Base-by-base conservation (phyloP, 2,113 vertebrate species). In the Trachemys scripta region DNA sequence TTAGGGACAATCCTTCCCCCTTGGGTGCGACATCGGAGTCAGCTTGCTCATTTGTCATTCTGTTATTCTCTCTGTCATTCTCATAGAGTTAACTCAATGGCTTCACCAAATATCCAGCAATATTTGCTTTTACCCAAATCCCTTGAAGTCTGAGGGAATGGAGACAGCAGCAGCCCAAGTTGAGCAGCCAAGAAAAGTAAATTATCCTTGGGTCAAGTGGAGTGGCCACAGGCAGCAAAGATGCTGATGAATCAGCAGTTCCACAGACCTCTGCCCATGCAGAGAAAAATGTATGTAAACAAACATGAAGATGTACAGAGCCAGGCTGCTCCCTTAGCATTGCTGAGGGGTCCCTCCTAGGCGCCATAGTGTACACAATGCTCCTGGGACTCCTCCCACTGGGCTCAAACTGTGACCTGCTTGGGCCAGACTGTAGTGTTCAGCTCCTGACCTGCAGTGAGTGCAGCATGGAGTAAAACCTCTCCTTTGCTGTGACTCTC, bases 221-320 rank as follows among this genome's bases (percentile, higher is more conserved):
- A 95, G 90, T 85, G 78, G 89, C 93, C 95, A 95, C 88, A 90
- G 93, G 91, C 76, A 81, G 76, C 85, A 90, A 85, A 79, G 79
- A 91, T 91, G 84, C 88, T 96, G 17, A 85, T 91, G 93, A 94
- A 81, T 97, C 88, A 96, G 92, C 96, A 88, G 38, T 93, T 97
- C 88, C 91, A 88, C 75, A 97, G 92, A 87, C 82, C 65, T 96
- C 92, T 97, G 92, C 76, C 76, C 59, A 35, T 93, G 96, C 54
- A 79, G 93, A 82, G 89, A 75, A 79, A 13, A 75, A 25, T 65
- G 54, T 81, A 20, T 88, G 54, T 87, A 90, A 97, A 92, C 90
- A 97, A 87, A 91, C 47, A 24, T 0, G 8, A 92, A 81, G 87
- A 12, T 72, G 54, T 79, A 62, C 78, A 92, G 89, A 90, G 83